Conservation (phyloP, 2,113 vertebrate species). For the Dasypus novemcinctus region DNA sequence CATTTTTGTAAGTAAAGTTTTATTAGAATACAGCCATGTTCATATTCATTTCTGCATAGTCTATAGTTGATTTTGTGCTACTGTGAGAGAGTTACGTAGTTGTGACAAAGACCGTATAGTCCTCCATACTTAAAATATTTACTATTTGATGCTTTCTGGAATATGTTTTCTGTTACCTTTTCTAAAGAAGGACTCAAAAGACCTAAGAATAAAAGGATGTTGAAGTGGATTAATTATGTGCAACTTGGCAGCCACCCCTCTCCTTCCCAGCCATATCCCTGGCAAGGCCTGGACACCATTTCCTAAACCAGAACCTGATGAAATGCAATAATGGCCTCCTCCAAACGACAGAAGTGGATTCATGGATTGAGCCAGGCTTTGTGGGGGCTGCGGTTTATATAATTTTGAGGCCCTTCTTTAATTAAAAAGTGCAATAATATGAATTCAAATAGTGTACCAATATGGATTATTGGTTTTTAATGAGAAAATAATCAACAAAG, state of each 20-base stretch:
- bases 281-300: background rate
- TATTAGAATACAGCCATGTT: too few species aligned
- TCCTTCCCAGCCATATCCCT: fast-evolving
- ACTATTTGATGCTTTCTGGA: background rate
- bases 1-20: too few species aligned
- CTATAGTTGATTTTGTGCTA: too few species aligned
- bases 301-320: background rate
- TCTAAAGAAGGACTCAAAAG: background rate
- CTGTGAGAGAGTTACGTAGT: background rate
- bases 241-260: background rate
- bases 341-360: background rate
- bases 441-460: background rate
- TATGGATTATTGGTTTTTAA: background rate
- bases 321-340: background rate
- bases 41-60: too few species aligned
- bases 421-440: background rate
- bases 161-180: background rate
- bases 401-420: background rate
- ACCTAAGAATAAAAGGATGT: background rate
- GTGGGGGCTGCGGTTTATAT: background rate
- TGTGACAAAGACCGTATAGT: background rate
- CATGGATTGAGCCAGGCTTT: background rate
- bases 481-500: background rate
- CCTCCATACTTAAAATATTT: background rate
- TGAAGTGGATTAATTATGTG: background rate